Evolutionary conservation across 2,888 invertebrate species (phyloP).

Genomic region (Bembecia ichneumoniformis): DNA sequence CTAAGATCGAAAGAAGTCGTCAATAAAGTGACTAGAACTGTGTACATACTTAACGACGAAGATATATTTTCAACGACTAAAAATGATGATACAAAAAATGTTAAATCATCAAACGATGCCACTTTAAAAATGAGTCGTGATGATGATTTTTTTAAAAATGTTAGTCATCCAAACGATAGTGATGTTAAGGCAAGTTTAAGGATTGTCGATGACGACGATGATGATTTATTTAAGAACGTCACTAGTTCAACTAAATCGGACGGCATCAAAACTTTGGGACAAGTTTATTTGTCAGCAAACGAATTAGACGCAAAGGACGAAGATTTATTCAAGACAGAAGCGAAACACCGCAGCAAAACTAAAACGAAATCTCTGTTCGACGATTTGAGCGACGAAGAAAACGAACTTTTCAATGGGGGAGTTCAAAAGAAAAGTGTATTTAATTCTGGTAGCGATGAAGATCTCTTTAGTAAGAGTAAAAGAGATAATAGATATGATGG

Average conservation of each 20-base stretch:
- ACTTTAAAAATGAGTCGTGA: slow-evolving; percentile 12
- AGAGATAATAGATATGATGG: slow-evolving; percentile 6
- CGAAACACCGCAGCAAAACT: slow-evolving; percentile 1
- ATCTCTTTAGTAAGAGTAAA: slow-evolving; percentile 33
- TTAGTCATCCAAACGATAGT: slow-evolving; percentile 4
- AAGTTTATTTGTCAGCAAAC: slow-evolving; percentile 5
- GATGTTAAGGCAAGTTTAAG: slow-evolving; percentile 5
- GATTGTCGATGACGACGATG: slow-evolving; percentile 8
- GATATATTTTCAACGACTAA: slow-evolving; percentile 40
- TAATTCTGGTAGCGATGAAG: slow-evolving; percentile 50
- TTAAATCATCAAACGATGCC: slow-evolving; percentile 9
- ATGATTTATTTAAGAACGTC: slow-evolving; percentile 17
- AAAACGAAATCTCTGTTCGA: slow-evolving; percentile 32
- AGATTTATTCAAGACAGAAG: slow-evolving; percentile 1
- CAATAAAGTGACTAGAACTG: slow-evolving; percentile 42
- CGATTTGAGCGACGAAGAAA: slow-evolving; percentile 43
- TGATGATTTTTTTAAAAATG: slow-evolving; percentile 18
- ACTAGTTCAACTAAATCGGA: slow-evolving; percentile 2
- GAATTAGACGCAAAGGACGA: neutral
- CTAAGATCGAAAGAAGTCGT: slow-evolving; percentile 9
- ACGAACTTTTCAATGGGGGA: slow-evolving; percentile 36
- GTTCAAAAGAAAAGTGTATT: slow-evolving; percentile 25
- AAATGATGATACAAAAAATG: slow-evolving; percentile 3
- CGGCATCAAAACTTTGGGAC: slow-evolving; percentile 3
- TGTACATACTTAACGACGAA: slow-evolving; percentile 56